These are phyloP conservation scores for Bilobella aurantiaca DNA, from an alignment of 1,140 invertebrate genomes.

Conservation along the genomic window DNA sequence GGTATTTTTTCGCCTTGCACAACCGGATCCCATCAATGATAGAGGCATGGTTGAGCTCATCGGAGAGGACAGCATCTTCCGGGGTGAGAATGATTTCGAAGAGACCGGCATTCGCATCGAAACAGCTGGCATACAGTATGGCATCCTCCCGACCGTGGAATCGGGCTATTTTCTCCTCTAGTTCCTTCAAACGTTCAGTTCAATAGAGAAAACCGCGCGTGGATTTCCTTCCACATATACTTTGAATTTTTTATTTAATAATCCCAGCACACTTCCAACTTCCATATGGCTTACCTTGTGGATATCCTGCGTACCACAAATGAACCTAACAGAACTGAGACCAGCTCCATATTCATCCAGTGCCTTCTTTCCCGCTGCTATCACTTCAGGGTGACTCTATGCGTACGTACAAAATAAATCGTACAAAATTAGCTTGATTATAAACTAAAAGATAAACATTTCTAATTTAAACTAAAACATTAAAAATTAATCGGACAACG, in stretches of 20 bases:
- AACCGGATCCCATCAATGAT: conserved; percentile 88
- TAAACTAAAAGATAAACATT: no score
- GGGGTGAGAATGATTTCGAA: conserved; percentile 72
- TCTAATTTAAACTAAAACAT: no score
- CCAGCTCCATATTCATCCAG: conserved; percentile 76
- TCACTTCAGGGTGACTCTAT: conserved; percentile 71
- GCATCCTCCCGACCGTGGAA: conserved; percentile 81
- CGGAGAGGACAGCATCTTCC: conserved; percentile 79
- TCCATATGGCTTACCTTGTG: conserved; percentile 50
- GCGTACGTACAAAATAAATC: conserved; percentile 42
- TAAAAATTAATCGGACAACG: no score
- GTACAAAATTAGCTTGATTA: no score
- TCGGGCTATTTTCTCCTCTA: conserved; percentile 70
- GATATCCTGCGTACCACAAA: conserved; percentile 83
- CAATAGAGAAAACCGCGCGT: background rate
- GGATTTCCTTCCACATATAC: background rate
- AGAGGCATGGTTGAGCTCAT: conserved; percentile 87
- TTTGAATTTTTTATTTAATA: background rate
- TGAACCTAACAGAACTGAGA: conserved; percentile 83
- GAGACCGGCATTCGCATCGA: conserved; percentile 86
- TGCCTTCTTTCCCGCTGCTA: conserved; percentile 63
- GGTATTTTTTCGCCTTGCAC: conserved; percentile 75
- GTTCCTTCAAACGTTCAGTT: conserved; percentile 43
- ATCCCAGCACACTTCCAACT: background rate
- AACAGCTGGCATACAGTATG: conserved; percentile 83